phyloP scores from a whole-genome alignment of 2,113 vertebrate genomes.

The Campylomormyrus numenius region DNA sequence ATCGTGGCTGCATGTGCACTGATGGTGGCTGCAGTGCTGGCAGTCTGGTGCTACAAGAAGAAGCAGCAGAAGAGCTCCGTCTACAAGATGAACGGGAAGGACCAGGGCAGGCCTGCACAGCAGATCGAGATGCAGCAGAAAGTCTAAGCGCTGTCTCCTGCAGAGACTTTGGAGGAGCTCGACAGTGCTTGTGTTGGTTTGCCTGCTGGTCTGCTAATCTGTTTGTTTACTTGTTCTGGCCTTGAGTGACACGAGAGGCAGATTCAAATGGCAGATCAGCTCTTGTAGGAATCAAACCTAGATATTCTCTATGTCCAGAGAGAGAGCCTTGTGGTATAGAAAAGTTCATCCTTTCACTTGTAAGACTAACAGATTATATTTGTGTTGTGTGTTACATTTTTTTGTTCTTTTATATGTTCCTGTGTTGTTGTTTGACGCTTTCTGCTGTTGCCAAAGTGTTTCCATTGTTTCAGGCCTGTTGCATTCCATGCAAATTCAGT shows the following conservation, averaged over 20 bases:
- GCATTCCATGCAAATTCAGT: background rate
- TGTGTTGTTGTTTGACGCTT: background rate
- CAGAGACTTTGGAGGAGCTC: background rate
- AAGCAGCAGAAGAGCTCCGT: conserved; percentile 81
- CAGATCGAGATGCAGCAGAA: conserved; percentile 93
- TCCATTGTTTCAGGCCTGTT: background rate
- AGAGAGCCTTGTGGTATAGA: conserved; percentile 40
- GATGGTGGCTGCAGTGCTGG: conserved; percentile 55
- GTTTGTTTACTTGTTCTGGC: conserved; percentile 1
- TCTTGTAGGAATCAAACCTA: conserved; percentile 39
- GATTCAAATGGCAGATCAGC: conserved; percentile 27
- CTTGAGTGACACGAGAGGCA: background rate
- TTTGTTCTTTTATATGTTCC: conserved; percentile 8
- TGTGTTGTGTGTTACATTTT: conserved; percentile 22
- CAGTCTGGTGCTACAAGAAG: conserved; percentile 78
- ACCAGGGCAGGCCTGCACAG: conserved; percentile 71
- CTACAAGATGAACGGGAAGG: conserved; percentile 83
- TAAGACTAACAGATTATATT: conserved; percentile 26
- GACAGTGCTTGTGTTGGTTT: background rate
- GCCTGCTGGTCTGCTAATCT: background rate
- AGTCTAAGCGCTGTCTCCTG: conserved; percentile 41
- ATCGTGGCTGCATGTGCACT: conserved; percentile 71
- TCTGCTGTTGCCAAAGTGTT: background rate
- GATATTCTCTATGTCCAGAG: conserved; percentile 31
- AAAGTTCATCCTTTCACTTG: conserved; percentile 17